These are phyloP conservation scores for Erythrocebus patas DNA, from an alignment of 2,113 vertebrate genomes.

Conservation along the genomic window DNA sequence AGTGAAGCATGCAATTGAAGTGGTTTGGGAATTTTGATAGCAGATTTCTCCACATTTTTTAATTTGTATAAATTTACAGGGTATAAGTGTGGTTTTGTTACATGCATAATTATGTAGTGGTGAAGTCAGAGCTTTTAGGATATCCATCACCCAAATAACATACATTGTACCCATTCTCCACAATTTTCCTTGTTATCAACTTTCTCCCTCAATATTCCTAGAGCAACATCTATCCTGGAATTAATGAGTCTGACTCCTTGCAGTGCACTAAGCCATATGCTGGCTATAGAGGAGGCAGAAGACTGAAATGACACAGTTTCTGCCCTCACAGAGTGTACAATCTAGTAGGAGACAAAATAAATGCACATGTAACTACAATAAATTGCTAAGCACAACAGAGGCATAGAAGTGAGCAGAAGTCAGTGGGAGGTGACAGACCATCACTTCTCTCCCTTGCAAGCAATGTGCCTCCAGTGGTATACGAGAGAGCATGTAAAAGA, in stretches of 20 bases:
- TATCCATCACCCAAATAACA: background rate
- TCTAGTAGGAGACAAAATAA: background rate
- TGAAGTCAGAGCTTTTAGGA: background rate
- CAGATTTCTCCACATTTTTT: background rate
- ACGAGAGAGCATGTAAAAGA: background rate
- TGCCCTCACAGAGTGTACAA: background rate
- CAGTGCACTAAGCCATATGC: background rate
- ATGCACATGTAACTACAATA: background rate
- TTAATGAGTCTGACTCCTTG: background rate
- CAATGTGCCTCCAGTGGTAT: background rate
- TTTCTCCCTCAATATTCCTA: background rate
- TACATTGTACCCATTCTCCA: background rate
- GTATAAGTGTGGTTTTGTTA: background rate
- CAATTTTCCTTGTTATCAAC: background rate
- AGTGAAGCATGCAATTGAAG: background rate
- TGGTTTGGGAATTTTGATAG: background rate
- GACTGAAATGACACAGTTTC: background rate
- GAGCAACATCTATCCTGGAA: background rate
- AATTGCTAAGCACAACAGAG: background rate
- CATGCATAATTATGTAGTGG: background rate
- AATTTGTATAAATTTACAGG: background rate
- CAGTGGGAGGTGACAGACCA: background rate
- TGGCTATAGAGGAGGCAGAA: background rate
- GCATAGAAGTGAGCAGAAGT: background rate
- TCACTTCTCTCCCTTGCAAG: background rate